Evolutionary conservation across 2,888 invertebrate genomes (phyloP).

Genomic region (Aphodius granarius): DNA sequence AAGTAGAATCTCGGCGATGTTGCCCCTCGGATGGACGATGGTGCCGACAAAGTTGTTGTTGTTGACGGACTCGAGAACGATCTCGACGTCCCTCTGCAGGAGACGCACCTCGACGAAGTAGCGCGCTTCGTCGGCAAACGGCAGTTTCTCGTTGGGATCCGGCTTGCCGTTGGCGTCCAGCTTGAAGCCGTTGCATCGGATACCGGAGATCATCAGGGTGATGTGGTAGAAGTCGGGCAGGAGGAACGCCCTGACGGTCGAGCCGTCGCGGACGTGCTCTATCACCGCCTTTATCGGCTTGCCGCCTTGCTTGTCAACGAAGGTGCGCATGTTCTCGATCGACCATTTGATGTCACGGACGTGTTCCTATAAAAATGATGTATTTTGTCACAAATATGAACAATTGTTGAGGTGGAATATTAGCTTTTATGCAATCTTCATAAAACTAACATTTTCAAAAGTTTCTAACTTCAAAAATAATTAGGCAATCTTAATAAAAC

Average conservation of each 20-base stretch:
- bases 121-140: constrained; percentile 87
- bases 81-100: constrained; percentile 87
- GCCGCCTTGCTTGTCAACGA: constrained; percentile 83
- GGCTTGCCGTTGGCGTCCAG: constrained; percentile 71
- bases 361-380: constrained; percentile 69
- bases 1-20: constrained; percentile 87
- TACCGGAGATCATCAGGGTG: constrained; percentile 94
- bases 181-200: constrained; percentile 82
- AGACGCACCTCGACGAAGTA: constrained; percentile 91
- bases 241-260: constrained; percentile 89
- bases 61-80: constrained; percentile 88
- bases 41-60: constrained; percentile 94
- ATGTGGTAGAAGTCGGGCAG: constrained; percentile 89
- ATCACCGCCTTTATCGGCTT: constrained; percentile 91
- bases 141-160: constrained; percentile 67
- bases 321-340: constrained; percentile 74
- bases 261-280: constrained; percentile 97
- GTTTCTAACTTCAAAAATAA: no score
- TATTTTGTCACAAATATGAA: no score
- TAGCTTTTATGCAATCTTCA: no score
- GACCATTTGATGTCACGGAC: constrained; percentile 87
- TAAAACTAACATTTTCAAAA: no score
- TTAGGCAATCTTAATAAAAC: no score
- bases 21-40: constrained; percentile 86
- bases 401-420: no score